Evolutionary conservation across 1,140 invertebrate genomes (phyloP).

Genomic region (Drosophila orosa): DNA sequence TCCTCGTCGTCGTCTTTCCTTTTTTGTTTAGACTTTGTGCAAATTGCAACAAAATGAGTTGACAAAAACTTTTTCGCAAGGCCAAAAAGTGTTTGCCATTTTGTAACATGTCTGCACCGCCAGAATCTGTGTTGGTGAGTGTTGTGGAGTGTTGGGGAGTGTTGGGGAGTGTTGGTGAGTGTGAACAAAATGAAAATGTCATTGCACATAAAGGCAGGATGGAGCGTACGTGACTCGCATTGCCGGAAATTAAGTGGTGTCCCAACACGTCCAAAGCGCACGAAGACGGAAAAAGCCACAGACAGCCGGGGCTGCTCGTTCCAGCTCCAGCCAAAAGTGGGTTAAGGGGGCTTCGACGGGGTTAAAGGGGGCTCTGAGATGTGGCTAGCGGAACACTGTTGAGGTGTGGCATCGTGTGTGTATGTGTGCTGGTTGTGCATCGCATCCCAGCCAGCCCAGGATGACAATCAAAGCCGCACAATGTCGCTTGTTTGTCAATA

Average conservation of each 20-base stretch:
- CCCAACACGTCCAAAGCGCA: slow-evolving; percentile 72
- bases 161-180: slow-evolving; percentile 38
- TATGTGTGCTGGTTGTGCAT: slow-evolving; percentile 19
- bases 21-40: slow-evolving; percentile 46
- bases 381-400: slow-evolving; percentile 35
- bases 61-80: slow-evolving; percentile 62
- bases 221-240: slow-evolving; percentile 74
- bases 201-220: slow-evolving; percentile 75
- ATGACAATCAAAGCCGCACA: slow-evolving; percentile 71
- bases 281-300: slow-evolving; percentile 63
- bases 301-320: slow-evolving; percentile 15
- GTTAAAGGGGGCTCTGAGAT: slow-evolving; percentile 12
- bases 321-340: neutral
- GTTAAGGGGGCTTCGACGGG: slow-evolving; percentile 12
- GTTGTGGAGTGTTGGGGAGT: slow-evolving; percentile 21
- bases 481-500: slow-evolving; percentile 76
- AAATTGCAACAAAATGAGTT: slow-evolving; percentile 77
- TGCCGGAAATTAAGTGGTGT: slow-evolving; percentile 76
- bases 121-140: neutral
- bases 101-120: slow-evolving; percentile 63
- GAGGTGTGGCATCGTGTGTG: slow-evolving; percentile 38
- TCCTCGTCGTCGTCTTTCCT: neutral
- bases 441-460: slow-evolving; percentile 36
- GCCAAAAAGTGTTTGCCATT: slow-evolving; percentile 60
- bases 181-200: slow-evolving; percentile 75